phyloP scores from a whole-genome alignment of 2,888 invertebrate species.

The Drosophila hamatofila region DNA sequence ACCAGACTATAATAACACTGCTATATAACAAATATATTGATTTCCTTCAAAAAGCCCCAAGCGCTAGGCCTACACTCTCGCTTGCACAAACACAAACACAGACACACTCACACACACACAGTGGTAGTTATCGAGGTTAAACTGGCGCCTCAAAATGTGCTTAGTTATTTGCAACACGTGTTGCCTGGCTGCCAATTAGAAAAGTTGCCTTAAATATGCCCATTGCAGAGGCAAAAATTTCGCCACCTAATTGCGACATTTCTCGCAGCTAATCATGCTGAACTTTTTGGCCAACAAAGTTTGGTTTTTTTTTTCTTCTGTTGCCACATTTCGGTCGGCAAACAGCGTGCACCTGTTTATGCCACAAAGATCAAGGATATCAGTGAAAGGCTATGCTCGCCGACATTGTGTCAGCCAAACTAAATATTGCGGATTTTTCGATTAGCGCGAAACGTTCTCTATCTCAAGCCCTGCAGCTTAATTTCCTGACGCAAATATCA shows the following conservation, averaged over 20 bases:
- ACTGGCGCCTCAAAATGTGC: neutral
- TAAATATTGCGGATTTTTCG: constrained; percentile 56
- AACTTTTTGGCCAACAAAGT: constrained; percentile 33
- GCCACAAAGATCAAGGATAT: constrained; percentile 26
- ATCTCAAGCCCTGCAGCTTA: constrained; percentile 64
- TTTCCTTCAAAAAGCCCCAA: neutral
- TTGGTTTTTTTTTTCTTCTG: neutral
- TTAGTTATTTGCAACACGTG: constrained; percentile 43
- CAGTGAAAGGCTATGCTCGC: neutral
- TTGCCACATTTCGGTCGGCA: constrained; percentile 5
- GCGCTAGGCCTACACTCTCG: too few relatives aligned
- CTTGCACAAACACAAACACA: too few relatives aligned
- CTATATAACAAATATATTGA: constrained; percentile 9
- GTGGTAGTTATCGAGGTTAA: constrained; percentile 15
- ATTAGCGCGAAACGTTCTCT: constrained; percentile 47
- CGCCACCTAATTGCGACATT: constrained; percentile 65
- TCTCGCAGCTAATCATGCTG: constrained; percentile 66
- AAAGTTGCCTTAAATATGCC: constrained; percentile 37
- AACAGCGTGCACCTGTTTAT: constrained; percentile 25
- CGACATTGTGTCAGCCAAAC: constrained; percentile 28
- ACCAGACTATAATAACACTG: neutral
- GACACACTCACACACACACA: neutral
- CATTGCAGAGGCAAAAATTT: constrained; percentile 14
- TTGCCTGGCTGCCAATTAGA: constrained; percentile 42
- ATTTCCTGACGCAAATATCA: constrained; percentile 77